Conservation (phyloP, 2,113 vertebrate genomes). For the Macquaria australasica region DNA sequence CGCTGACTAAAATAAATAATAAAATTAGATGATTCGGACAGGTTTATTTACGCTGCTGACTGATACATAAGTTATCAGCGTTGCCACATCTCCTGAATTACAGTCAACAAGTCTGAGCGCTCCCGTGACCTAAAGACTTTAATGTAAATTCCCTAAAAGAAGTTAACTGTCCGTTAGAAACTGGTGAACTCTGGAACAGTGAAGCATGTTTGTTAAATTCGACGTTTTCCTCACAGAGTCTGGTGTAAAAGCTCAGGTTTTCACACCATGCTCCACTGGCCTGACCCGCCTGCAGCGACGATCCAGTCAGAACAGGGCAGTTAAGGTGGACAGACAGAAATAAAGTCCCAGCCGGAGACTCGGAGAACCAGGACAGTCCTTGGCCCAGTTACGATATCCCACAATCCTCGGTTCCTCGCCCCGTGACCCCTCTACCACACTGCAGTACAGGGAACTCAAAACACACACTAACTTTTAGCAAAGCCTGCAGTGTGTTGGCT, state of each 20-base stretch:
- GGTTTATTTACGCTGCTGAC: too few species aligned
- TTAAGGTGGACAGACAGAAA: conserved; percentile 34
- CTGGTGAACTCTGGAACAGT: background rate
- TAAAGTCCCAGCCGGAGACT: conserved; percentile 33
- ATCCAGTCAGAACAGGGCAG: conserved; percentile 8
- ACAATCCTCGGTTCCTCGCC: conserved; percentile 4
- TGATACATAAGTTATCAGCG: background rate
- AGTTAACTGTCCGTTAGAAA: too few species aligned
- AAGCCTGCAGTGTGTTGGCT: too few species aligned
- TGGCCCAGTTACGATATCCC: conserved; percentile 35
- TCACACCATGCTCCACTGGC: conserved; percentile 8
- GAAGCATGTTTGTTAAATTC: background rate
- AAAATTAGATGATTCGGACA: too few species aligned
- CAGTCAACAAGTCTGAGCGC: background rate
- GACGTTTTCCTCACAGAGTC: background rate
- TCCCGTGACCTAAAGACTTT: background rate
- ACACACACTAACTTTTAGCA: background rate
- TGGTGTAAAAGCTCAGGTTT: background rate
- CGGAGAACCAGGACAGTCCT: conserved; percentile 24
- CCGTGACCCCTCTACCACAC: background rate
- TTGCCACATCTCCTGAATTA: background rate
- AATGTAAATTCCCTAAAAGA: too few species aligned
- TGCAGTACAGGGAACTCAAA: background rate
- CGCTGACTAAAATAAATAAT: too few species aligned
- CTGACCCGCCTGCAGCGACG: conserved; percentile 11